Conservation (phyloP, 2,888 invertebrate genomes). For the Eilema sororculum region DNA sequence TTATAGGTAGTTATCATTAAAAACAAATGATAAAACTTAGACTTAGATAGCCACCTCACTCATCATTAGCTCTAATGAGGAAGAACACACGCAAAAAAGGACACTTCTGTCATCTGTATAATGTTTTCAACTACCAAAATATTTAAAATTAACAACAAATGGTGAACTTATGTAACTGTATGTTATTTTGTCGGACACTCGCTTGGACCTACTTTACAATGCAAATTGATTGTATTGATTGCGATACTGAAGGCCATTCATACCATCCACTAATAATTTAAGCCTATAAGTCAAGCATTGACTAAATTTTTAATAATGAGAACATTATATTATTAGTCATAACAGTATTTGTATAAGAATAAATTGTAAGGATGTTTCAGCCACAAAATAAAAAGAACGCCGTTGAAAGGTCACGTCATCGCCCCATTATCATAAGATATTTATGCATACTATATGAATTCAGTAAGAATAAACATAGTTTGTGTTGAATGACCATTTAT, state of each 20-base stretch:
- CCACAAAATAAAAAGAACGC: neutral
- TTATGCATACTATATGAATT: constrained; percentile 2
- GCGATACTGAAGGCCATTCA: neutral
- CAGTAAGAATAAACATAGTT: neutral
- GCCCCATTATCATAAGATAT: neutral
- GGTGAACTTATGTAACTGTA: no score
- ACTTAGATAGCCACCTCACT: no score
- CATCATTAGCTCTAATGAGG: no score
- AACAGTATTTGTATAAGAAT: neutral
- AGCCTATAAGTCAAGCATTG: neutral
- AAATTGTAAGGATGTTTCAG: neutral
- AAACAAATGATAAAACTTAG: no score
- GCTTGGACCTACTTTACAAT: neutral
- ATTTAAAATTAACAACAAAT: no score
- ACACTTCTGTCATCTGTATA: no score
- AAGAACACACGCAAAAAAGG: no score
- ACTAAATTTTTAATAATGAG: neutral
- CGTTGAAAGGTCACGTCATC: constrained; percentile 15
- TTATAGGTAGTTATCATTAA: no score
- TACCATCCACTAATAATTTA: neutral
- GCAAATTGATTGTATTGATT: neutral
- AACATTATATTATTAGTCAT: no score
- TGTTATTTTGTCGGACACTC: no score
- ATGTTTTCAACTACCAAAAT: no score
- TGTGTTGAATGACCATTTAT: constrained; percentile 7